These are phyloP conservation scores for Calliphora vomitoria DNA, from an alignment of 2,888 invertebrate genomes.

Conservation along the genomic window DNA sequence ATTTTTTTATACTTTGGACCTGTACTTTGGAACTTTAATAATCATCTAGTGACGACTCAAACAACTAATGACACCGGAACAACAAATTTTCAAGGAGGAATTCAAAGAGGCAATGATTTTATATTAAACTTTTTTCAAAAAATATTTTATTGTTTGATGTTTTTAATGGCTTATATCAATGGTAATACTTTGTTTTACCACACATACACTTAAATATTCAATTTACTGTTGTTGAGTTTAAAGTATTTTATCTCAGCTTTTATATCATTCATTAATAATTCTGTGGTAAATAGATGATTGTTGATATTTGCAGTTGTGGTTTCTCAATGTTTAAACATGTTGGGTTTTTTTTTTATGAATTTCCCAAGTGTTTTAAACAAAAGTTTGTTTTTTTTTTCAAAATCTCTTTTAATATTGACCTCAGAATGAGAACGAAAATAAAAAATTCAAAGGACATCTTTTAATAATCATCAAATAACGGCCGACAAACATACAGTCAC, in stretches of 20 bases:
- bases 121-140: too few relatives aligned
- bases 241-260: background rate
- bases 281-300: constrained; percentile 48
- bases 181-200: too few relatives aligned
- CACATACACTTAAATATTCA: too few relatives aligned
- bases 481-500: constrained; percentile 38
- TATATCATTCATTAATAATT: constrained; percentile 33
- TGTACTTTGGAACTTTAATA: too few relatives aligned
- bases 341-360: constrained; percentile 53
- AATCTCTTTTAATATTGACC: constrained; percentile 41
- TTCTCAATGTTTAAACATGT: constrained; percentile 42
- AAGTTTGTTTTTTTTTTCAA: constrained; percentile 24
- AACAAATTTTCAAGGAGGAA: too few relatives aligned
- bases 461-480: constrained; percentile 69
- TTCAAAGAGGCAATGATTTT: too few relatives aligned
- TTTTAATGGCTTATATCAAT: too few relatives aligned
- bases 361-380: constrained; percentile 64
- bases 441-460: constrained; percentile 73
- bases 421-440: constrained; percentile 53
- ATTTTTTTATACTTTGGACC: too few relatives aligned
- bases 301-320: constrained; percentile 53
- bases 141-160: too few relatives aligned
- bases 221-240: too few relatives aligned
- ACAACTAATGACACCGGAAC: too few relatives aligned
- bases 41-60: too few relatives aligned